Evolutionary conservation across 2,888 invertebrate species (phyloP).

Genomic region (Drosophila setosimentum): DNA sequence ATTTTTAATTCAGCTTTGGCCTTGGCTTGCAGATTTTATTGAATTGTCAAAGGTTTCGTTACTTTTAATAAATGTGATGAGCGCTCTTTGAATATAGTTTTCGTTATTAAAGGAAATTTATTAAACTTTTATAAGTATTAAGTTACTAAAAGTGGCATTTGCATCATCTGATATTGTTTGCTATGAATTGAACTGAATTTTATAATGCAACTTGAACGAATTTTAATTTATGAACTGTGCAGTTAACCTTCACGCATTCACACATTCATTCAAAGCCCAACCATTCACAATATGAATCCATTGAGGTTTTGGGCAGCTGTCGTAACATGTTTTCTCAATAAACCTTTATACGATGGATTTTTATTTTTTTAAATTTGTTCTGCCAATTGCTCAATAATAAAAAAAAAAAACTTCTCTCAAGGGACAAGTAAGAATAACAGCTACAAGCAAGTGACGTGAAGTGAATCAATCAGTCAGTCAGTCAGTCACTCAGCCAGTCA

Average conservation of each 20-base stretch:
- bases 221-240: background rate
- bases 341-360: background rate
- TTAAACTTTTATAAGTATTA: background rate
- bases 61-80: background rate
- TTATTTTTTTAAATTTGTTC: background rate
- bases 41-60: background rate
- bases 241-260: background rate
- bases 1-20: background rate
- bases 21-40: background rate
- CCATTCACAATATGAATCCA: slow-evolving; percentile 1
- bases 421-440: slow-evolving; percentile 15
- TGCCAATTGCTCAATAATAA: slow-evolving; percentile 9
- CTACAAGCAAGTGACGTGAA: slow-evolving; percentile 4
- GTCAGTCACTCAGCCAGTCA: slow-evolving; percentile 6
- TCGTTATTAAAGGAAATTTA: background rate
- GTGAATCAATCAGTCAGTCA: slow-evolving; percentile 15
- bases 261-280: slow-evolving; percentile 1
- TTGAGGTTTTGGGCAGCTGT: background rate
- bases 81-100: background rate
- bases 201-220: background rate
- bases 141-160: background rate
- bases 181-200: background rate
- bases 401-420: slow-evolving; percentile 5
- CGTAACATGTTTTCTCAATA: slow-evolving; percentile 26
- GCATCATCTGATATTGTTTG: background rate